Evolutionary conservation across 2,888 invertebrate genomes (phyloP).

Genomic region (Brachypalpus laphriformis): DNA sequence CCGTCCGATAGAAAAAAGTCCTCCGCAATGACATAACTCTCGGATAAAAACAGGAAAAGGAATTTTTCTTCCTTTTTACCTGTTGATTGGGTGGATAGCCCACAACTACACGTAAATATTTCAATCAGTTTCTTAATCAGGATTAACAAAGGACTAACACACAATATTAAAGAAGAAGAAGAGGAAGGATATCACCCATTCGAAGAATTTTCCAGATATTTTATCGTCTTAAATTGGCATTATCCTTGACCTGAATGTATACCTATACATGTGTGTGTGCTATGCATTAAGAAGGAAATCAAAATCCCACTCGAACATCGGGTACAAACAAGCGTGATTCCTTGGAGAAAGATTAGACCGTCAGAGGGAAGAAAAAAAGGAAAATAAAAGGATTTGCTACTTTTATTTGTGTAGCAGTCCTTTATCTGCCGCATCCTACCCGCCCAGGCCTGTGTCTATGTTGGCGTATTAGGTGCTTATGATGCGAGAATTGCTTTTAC

Average conservation of each 20-base stretch:
- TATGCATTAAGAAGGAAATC: background rate
- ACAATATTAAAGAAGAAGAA: background rate
- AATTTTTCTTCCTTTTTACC: background rate
- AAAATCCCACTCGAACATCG: background rate
- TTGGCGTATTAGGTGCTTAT: background rate
- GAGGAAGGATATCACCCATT: background rate
- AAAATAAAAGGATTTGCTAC: background rate
- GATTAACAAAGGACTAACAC: background rate
- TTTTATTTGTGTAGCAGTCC: too few relatives aligned
- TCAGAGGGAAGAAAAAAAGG: too few relatives aligned
- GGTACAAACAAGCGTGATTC: background rate
- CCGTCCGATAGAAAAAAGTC: background rate
- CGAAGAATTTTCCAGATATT: background rate
- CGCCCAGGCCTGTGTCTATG: too few relatives aligned
- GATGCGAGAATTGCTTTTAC: conserved; percentile 2
- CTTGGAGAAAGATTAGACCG: background rate
- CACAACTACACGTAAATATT: background rate
- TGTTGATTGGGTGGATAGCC: background rate
- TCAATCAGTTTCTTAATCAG: background rate
- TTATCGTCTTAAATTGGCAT: background rate
- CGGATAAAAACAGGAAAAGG: background rate
- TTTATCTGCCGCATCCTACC: background rate
- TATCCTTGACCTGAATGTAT: conserved; percentile 30
- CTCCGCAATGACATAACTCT: background rate
- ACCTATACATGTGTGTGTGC: background rate